Evolutionary conservation across 1,140 invertebrate genomes (phyloP), one percentile per base, ranked within the genome.

Genomic region (Trichomalopsis sarcophagae): DNA sequence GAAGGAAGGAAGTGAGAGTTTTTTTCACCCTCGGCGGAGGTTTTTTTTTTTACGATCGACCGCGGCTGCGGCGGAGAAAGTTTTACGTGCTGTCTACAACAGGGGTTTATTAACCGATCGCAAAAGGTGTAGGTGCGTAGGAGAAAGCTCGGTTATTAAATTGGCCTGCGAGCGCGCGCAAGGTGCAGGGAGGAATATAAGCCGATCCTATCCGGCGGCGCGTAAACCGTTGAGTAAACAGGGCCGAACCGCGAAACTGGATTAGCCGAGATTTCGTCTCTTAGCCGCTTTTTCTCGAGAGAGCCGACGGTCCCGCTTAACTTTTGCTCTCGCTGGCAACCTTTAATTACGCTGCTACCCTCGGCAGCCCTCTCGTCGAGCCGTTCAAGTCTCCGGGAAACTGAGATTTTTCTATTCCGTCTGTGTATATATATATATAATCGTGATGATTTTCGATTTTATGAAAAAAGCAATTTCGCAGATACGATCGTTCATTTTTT

Each of bases 201-300:
- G 55, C 55, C 55, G 55, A 62, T 62, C 55, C 21, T n/a, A 36
- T 0, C 3, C 33, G 33, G 3, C 50, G 7, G 44, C 83, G 66
- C 33, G 66, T 79, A 79, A 84, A 73, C 66, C 55, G 3, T 10
- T 47, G 36, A 50, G 23, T 79, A 84, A 84, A 79, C 82, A 79
- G 5, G 33, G 68, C 1, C 27, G 50, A 71, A 33, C 23, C 21
- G 6, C 21, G 36, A 83, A 84, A 78, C 47, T 79, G 33, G 17
- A 74, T 79, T 73, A 84, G 1, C 9, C 14, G 68, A 36, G 74
- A 75, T 75, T 62, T n/a, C 55, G 6, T 2, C 55, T n/a, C 2
- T 62, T 7, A 62, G 17, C 55, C 55, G 55, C 17, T n/a, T 62
- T 21, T 62, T 62, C 55, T 62, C 17, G 17, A 62, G 55, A n/a